Conservation (phyloP, 2,888 invertebrate genomes). For the Drosophila prolongata region DNA sequence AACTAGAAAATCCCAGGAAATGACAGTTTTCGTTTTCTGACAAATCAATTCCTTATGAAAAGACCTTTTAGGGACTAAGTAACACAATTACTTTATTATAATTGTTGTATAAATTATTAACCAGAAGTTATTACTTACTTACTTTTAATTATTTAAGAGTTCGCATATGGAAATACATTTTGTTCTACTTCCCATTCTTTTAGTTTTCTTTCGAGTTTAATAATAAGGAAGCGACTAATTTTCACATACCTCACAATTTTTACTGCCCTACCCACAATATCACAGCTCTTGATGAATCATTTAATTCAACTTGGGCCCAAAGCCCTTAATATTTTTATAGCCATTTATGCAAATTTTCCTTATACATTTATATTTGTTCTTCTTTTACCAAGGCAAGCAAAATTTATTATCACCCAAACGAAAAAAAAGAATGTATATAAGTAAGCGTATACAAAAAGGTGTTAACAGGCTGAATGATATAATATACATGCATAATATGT, state of each 20-base stretch:
- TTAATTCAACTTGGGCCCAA: slow-evolving; percentile 26
- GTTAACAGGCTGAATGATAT: slow-evolving; percentile 74
- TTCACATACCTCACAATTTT: neutral
- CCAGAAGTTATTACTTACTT: too few relatives aligned
- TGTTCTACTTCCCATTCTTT: too few relatives aligned
- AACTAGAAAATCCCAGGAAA: neutral
- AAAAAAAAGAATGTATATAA: slow-evolving; percentile 18
- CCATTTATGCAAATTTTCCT: slow-evolving; percentile 68
- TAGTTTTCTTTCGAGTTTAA: neutral
- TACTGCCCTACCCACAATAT: neutral
- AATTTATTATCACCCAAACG: slow-evolving; percentile 65
- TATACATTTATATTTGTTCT: slow-evolving; percentile 32
- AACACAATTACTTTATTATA: too few relatives aligned
- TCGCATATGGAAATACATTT: too few relatives aligned
- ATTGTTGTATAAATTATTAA: neutral
- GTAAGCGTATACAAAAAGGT: slow-evolving; percentile 61
- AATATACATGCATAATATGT: slow-evolving; percentile 61
- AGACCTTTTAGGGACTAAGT: too few relatives aligned
- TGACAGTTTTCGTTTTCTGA: neutral
- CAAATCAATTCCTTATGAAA: too few relatives aligned
- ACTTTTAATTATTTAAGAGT: too few relatives aligned
- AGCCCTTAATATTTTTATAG: slow-evolving; percentile 47
- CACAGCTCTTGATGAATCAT: slow-evolving; percentile 18
- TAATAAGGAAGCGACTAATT: neutral
- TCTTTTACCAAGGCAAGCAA: slow-evolving; percentile 14